Conservation (phyloP, 2,797 vertebrate genomes). For the Lagodon rhomboides region DNA sequence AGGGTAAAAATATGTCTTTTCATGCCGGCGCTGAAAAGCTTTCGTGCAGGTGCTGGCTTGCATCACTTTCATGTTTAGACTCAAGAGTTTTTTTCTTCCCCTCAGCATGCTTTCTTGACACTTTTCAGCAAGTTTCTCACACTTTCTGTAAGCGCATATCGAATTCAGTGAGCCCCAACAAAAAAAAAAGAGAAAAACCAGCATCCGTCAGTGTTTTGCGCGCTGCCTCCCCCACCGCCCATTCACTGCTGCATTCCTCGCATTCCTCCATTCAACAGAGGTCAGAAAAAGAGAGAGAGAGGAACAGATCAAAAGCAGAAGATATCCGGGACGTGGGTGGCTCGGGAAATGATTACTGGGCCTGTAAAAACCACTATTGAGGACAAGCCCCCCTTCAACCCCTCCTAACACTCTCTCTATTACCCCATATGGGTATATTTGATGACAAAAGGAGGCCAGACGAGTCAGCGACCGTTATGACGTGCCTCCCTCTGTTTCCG, state of each 20-base stretch:
- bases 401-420: not conserved
- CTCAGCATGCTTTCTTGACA: not conserved
- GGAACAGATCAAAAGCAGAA: slow-evolving; percentile 22
- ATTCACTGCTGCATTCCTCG: slow-evolving; percentile 68
- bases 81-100: not conserved
- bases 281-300: slow-evolving; percentile 22
- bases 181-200: slow-evolving; percentile 6
- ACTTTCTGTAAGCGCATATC: not conserved
- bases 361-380: slow-evolving; percentile 50
- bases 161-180: not conserved
- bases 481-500: slow-evolving; percentile 14
- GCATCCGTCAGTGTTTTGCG: slow-evolving; percentile 27
- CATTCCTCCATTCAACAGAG: slow-evolving; percentile 62
- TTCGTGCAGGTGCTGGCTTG: not conserved
- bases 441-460: slow-evolving; percentile 52
- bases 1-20: slow-evolving; percentile 1
- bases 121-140: not conserved
- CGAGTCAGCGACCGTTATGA: slow-evolving; percentile 54
- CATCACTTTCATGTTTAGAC: not conserved
- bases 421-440: slow-evolving; percentile 57
- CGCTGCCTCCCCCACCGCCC: slow-evolving; percentile 31
- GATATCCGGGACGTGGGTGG: slow-evolving; percentile 65
- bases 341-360: slow-evolving; percentile 64
- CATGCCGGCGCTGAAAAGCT: not conserved
- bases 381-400: not conserved